phyloP scores from a whole-genome alignment of 2,113 vertebrate genomes.

The Phalacrocorax pelagicus region DNA sequence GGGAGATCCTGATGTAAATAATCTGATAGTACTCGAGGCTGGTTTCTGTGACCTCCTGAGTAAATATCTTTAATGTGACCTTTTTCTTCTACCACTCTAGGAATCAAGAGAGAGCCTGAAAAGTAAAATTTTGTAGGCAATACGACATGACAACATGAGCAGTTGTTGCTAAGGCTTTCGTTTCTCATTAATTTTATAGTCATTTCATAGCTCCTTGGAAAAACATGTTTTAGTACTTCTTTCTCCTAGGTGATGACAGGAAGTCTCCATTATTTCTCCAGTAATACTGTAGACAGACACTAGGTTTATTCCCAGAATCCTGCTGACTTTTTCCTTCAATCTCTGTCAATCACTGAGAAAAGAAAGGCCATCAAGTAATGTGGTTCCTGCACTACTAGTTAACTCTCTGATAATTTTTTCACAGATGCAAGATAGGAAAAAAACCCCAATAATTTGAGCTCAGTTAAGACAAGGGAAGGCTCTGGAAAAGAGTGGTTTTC shows the following conservation, averaged over 20 bases:
- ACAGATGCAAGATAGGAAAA: background rate
- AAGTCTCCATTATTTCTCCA: background rate
- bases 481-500: background rate
- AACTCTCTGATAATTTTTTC: background rate
- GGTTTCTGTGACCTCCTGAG: background rate
- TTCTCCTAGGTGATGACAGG: background rate
- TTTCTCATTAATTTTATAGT: background rate
- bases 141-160: background rate
- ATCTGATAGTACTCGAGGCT: background rate
- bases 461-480: background rate
- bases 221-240: background rate
- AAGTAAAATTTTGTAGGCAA: background rate
- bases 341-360: background rate
- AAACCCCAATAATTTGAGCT: background rate
- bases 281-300: background rate
- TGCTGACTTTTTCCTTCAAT: background rate
- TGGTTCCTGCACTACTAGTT: background rate
- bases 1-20: background rate
- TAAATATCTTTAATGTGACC: background rate
- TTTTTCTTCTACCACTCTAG: background rate
- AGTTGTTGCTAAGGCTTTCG: slow-evolving; percentile 29
- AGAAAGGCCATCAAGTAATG: background rate
- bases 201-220: background rate
- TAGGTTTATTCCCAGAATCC: background rate
- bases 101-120: background rate